Base-by-base conservation (phyloP, 2,888 invertebrate species). In the Bellardia bayeri region DNA sequence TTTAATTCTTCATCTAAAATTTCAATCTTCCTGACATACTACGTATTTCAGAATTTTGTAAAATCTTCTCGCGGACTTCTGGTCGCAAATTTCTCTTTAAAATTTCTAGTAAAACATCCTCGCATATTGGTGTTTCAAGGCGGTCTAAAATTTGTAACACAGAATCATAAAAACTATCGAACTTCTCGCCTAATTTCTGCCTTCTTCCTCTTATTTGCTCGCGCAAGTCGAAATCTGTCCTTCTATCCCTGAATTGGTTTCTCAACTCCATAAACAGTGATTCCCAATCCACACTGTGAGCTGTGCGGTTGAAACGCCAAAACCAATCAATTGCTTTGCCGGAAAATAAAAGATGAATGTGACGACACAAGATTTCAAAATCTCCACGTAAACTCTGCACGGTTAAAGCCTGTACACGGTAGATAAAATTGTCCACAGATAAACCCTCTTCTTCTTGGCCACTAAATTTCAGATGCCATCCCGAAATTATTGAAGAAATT, bases 371-470 rank as follows among this genome's bases (percentile, higher is more conserved):
- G 1, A 56, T 16, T 14, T 58, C 42, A 58, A 58, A 40, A 58
- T 78, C 78, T 42, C 54, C 78, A 0, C 56, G 14, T 11, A 68
- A 42, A 42, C 51, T 68, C 58, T 78, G 78, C 0, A 23, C 30
- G 13, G 78, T 78, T 2, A 75, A n/a, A 30, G 75, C 75, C 5
- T 42, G 61, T 33, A 75, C 51, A 16, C 75, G n/a, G 33, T 78
- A 78, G 6, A 78, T 58, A n/a, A 78, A 78, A 54, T 78, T 78
- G 11, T 68, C 78, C n/a, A 78, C 58, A 14, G 78, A 68, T 14
- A 66, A 78, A 23, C 78, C 66, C 23, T 56, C 78, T 30, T 66
- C 68, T 42, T 66, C 66, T 42, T 42, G 37, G 2, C 78, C 68
- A 13, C 54, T 66, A 13, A 78, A 78, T 56, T 68, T 78, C 14